Evolutionary conservation across 2,888 invertebrate genomes (phyloP).

Genomic region (Dorcus parallelipipedus): DNA sequence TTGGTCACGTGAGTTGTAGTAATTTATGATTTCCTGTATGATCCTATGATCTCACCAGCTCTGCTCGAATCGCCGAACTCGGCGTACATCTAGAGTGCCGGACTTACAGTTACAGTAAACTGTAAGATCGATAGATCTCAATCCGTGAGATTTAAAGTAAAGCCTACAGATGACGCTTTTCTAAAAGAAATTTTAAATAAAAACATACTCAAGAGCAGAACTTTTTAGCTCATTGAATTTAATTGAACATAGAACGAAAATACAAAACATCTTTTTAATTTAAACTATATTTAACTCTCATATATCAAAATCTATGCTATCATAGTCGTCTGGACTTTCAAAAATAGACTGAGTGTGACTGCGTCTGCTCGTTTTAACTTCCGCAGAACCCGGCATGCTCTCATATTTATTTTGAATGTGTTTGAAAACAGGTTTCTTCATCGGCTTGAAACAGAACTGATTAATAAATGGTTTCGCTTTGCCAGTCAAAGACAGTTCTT

Average conservation of each 20-base stretch:
- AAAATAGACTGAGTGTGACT: conserved; percentile 39
- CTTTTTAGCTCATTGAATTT: neutral
- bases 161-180: too few relatives aligned
- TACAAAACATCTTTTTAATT: neutral
- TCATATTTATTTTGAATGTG: neutral
- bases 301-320: conserved; percentile 50
- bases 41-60: too few relatives aligned
- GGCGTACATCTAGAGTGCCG: too few relatives aligned
- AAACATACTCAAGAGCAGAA: neutral
- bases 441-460: conserved; percentile 12
- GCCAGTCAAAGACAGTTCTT: conserved; percentile 37
- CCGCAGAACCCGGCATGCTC: neutral
- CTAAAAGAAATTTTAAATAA: too few relatives aligned
- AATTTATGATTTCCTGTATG: too few relatives aligned
- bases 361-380: neutral
- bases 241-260: neutral
- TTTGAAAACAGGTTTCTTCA: conserved; percentile 2
- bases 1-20: too few relatives aligned
- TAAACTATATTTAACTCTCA: conserved; percentile 3
- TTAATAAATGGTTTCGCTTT: conserved; percentile 8
- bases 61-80: too few relatives aligned
- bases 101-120: too few relatives aligned
- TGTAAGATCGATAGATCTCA: too few relatives aligned
- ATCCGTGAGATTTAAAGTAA: too few relatives aligned
- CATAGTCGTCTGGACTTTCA: conserved; percentile 52